phyloP scores from a whole-genome alignment of 2,797 vertebrate genomes.

The Pangasius djambal region DNA sequence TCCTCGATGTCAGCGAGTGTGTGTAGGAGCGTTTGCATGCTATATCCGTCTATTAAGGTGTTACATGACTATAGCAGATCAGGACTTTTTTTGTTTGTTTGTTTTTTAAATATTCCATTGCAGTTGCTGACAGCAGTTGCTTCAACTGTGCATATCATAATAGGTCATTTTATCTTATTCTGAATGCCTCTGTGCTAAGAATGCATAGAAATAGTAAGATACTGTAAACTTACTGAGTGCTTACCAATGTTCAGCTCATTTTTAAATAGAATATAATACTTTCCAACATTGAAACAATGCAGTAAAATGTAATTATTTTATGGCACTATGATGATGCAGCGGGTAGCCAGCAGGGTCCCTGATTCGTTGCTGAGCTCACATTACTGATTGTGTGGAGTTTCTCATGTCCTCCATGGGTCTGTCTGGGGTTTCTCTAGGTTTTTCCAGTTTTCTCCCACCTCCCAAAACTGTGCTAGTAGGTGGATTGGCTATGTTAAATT shows the following conservation, averaged over 20 bases:
- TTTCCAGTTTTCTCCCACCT: not conserved
- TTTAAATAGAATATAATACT: not conserved
- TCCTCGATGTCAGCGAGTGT: not conserved
- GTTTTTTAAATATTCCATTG: not conserved
- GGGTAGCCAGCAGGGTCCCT: not conserved
- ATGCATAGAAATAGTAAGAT: not conserved
- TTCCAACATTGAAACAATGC: not conserved
- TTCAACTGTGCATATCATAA: not conserved
- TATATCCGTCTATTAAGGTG: not conserved
- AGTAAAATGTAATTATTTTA: not conserved
- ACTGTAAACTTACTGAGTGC: not conserved
- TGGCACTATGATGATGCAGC: not conserved
- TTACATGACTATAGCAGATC: not conserved
- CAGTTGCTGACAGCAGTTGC: not conserved
- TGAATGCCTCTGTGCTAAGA: not conserved
- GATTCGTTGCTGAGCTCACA: not conserved
- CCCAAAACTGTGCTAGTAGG: not conserved
- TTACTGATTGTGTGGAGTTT: not conserved
- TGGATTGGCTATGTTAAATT: not conserved
- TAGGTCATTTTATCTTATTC: not conserved
- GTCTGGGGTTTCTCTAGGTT: not conserved
- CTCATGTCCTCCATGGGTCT: not conserved
- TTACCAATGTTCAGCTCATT: not conserved
- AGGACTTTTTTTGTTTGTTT: not conserved
- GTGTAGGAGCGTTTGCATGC: not conserved